Percentiles rank a stretch among this genome's conserved stretches.
phyloP scores from a whole-genome alignment of 2,888 invertebrate genomes.

The Kuschelorhynchus macadamiae region DNA sequence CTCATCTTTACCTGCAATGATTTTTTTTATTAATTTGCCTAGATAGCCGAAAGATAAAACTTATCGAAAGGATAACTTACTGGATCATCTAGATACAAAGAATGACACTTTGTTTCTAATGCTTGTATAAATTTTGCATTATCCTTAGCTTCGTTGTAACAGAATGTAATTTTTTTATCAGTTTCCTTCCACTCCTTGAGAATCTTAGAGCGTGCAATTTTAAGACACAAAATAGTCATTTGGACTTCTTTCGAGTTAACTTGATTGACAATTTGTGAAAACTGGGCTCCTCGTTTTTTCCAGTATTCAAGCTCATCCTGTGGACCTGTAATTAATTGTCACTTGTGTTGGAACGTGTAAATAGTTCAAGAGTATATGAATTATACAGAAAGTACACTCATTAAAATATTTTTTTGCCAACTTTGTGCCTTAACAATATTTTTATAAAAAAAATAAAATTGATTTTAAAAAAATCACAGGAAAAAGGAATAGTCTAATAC shows the following conservation, averaged over 20 bases:
- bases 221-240: conserved; percentile 82
- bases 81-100: conserved; percentile 92
- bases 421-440: too few relatives aligned
- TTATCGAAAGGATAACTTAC: conserved; percentile 73
- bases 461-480: too few relatives aligned
- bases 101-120: conserved; percentile 95
- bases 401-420: too few relatives aligned
- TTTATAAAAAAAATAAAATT: too few relatives aligned
- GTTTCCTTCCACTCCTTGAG: conserved; percentile 87
- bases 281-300: conserved; percentile 95
- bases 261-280: conserved; percentile 87
- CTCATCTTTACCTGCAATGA: conserved; percentile 82
- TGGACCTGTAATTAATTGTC: too few relatives aligned
- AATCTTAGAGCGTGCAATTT: conserved; percentile 83
- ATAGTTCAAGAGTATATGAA: too few relatives aligned
- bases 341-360: too few relatives aligned
- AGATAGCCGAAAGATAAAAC: too few relatives aligned
- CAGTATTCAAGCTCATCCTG: conserved; percentile 97
- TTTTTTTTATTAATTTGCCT: too few relatives aligned
- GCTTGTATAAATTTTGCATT: conserved; percentile 96
- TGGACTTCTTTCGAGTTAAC: conserved; percentile 83
- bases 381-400: too few relatives aligned
- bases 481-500: too few relatives aligned
- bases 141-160: conserved; percentile 95
- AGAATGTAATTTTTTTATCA: conserved; percentile 92